Base-by-base conservation (phyloP, 2,888 invertebrate species). In the Synergus japonicus region DNA sequence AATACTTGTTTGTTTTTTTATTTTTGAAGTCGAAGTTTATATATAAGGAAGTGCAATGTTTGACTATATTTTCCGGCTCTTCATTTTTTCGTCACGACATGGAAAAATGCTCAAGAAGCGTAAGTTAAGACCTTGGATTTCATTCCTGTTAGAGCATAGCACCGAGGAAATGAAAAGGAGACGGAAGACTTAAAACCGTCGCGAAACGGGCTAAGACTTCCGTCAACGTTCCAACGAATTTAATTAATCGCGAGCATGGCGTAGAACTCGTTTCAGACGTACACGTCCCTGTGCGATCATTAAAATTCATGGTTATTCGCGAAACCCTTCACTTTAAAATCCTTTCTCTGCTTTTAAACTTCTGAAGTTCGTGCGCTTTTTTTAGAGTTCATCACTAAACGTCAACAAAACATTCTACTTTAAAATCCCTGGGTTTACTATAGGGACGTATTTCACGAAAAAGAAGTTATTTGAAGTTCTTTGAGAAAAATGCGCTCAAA, bases 291-390 rank as follows among this genome's bases (percentile, higher is more conserved):
- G 60, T 54, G 78, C 41, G 78, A 77, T 82, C 82, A 82, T 82
- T 82, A 82, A 82, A 82, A 81, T 79, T 69, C 79, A 65, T 79
- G 78, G 77, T 81, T 79, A 81, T 73, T 49, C 54, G 66, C 43
- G 64, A 4, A 65, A 12, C 79, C 37, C 41, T 67, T 43, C 76
- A 22, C 58, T 73, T 54, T 64, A 60, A 46, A 41, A 60, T 43
- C 66, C 65, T 46, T 73, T 49, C n/a, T 73, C n/a, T 49, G 54
- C 73, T 54, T 73, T 54, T 37, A 49, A 69, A 69, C 15, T 69
- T 49, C 29, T 22, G 18, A 44, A 18, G 43, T 43, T 18, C 18
- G 66, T 43, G 7, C n/a, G 29, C 37, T 73, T 73, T 67, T 54
- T 49, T 41, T 29, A 54, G 8, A 29, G 46, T 13, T 15, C n/a